phyloP scores from a whole-genome alignment of 2,797 vertebrate species.

The Sciaenops ocellatus region DNA sequence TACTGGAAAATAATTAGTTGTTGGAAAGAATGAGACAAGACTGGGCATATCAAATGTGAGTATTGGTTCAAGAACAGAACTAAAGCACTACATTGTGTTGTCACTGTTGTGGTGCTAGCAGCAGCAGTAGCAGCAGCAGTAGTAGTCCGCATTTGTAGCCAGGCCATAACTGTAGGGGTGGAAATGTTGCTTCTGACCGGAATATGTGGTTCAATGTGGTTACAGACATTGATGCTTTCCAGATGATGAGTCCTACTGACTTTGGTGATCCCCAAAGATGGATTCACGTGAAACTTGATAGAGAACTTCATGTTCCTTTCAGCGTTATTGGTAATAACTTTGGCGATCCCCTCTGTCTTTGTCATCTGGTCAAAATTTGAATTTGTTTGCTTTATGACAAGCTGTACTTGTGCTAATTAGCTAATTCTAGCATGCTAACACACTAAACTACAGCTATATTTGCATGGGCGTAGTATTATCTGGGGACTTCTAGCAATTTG shows the following conservation, averaged over 20 bases:
- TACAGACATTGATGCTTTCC: not conserved
- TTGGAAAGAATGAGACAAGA: constrained; percentile 48
- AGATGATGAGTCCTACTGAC: too few species aligned
- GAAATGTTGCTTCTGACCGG: not conserved
- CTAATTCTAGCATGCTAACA: not conserved
- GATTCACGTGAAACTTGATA: not conserved
- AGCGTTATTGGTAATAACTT: not conserved
- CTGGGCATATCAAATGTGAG: constrained; percentile 45
- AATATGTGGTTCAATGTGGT: not conserved
- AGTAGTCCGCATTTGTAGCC: not conserved
- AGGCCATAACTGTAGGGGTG: not conserved
- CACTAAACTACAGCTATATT: not conserved
- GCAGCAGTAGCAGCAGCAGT: not conserved
- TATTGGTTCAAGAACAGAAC: constrained; percentile 17
- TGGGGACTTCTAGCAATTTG: too few species aligned
- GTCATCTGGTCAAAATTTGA: not conserved
- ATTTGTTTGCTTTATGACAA: not conserved
- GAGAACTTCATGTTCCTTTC: not conserved
- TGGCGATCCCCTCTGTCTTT: not conserved
- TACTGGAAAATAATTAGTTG: constrained; percentile 65
- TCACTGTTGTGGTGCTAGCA: not conserved
- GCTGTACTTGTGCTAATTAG: not conserved
- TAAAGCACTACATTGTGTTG: constrained; percentile 15
- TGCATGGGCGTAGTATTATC: too few species aligned
- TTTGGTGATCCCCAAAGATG: not conserved